Conservation (phyloP, 2,113 vertebrate species). For the Scytalopus superciliaris region DNA sequence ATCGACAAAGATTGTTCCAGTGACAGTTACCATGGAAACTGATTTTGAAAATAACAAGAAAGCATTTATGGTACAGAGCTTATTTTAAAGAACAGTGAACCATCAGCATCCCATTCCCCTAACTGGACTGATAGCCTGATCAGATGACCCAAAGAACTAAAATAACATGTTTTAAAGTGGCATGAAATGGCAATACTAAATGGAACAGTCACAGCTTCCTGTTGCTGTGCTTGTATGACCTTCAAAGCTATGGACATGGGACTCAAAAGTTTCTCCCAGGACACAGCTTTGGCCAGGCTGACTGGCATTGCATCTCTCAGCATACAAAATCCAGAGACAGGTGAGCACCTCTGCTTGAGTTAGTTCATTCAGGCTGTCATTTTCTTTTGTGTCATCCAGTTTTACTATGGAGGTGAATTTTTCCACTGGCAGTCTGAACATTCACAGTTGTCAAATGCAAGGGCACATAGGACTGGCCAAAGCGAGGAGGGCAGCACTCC, state of each 20-base stretch:
- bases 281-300: not conserved
- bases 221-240: not conserved
- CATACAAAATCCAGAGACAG: rapidly evolving
- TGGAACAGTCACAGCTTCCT: not conserved
- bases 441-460: not conserved
- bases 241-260: not conserved
- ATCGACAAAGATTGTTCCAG: not conserved
- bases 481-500: not conserved
- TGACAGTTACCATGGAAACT: conserved; percentile 31
- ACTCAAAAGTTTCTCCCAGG: not conserved
- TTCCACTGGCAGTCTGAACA: not conserved
- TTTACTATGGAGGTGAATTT: rapidly evolving
- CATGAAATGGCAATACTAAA: not conserved
- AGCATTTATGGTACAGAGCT: not conserved
- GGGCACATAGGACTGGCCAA: rapidly evolving
- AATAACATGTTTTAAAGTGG: not conserved
- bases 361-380: not conserved
- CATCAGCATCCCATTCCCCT: not conserved
- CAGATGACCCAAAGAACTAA: not conserved
- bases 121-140: not conserved
- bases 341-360: not conserved
- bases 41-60: conserved; percentile 7
- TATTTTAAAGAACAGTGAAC: not conserved
- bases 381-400: not conserved
- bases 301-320: rapidly evolving